phyloP scores from a whole-genome alignment of 2,888 invertebrate species.

The Callyntrura sp. region DNA sequence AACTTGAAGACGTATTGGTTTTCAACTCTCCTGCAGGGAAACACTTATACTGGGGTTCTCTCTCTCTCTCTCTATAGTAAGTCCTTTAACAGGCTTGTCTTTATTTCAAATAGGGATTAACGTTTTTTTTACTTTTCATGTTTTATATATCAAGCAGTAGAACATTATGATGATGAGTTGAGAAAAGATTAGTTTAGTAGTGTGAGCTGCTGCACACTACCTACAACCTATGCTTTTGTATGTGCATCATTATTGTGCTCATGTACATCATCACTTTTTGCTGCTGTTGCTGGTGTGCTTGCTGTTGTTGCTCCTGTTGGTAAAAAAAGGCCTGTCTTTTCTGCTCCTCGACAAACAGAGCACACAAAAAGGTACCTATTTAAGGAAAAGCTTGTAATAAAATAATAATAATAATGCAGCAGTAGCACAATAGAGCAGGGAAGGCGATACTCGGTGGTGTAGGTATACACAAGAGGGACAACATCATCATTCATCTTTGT shows the following conservation, averaged over 20 bases:
- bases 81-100: not conserved
- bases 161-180: not conserved
- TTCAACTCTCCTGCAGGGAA: no score
- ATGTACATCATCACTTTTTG: conserved; percentile 30
- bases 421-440: conserved; percentile 3
- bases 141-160: not conserved
- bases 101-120: conserved; percentile 5
- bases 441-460: not conserved
- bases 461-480: conserved; percentile 51
- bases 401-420: conserved; percentile 14
- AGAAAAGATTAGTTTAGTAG: no score
- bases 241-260: conserved; percentile 14
- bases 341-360: not conserved
- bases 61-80: no score
- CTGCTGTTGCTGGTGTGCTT: no score
- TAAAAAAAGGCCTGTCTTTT: conserved; percentile 20
- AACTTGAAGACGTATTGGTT: no score
- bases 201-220: no score
- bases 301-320: not conserved
- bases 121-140: conserved; percentile 17
- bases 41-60: no score
- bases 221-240: not conserved
- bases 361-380: not conserved
- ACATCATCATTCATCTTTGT: conserved; percentile 54
- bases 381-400: conserved; percentile 41